Conservation (phyloP, 2,888 invertebrate species). For the Chymomyza procnemis region DNA sequence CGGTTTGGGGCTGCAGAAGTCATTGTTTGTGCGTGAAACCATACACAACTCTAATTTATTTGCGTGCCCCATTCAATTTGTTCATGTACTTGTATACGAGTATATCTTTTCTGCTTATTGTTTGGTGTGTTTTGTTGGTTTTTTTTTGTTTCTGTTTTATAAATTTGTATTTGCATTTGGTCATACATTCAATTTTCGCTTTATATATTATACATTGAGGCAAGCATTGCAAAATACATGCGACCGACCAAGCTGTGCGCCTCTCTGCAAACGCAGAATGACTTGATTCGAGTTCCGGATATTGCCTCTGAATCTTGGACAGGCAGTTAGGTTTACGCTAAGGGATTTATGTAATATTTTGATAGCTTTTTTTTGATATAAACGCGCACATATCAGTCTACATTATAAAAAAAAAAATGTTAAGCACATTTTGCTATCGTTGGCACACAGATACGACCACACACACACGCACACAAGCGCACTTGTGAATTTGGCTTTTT, state of each 20-base stretch:
- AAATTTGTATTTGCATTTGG: conserved; percentile 6
- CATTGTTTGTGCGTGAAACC: conserved; percentile 4
- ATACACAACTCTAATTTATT: conserved; percentile 7
- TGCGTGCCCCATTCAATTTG: not conserved
- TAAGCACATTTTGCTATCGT: not conserved
- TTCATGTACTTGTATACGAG: not conserved
- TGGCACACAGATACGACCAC: not conserved
- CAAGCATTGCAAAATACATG: not conserved
- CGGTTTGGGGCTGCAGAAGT: not conserved
- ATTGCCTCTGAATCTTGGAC: not conserved
- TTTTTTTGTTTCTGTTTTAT: not conserved
- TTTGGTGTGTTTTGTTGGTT: not conserved
- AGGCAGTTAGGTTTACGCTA: not conserved
- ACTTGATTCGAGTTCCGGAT: not conserved
- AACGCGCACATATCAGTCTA: not conserved
- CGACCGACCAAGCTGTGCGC: not conserved
- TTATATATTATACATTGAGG: not conserved
- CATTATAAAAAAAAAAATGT: not conserved
- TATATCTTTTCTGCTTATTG: not conserved
- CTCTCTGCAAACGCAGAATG: not conserved
- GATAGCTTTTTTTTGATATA: not conserved
- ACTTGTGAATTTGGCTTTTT: not conserved
- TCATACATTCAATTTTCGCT: conserved; percentile 9
- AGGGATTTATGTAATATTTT: not conserved
- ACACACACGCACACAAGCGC: not conserved